Evolutionary conservation across 64 coral and sea anemone genomes (phyloP).

Genomic region (Stichodactyla helianthus): DNA sequence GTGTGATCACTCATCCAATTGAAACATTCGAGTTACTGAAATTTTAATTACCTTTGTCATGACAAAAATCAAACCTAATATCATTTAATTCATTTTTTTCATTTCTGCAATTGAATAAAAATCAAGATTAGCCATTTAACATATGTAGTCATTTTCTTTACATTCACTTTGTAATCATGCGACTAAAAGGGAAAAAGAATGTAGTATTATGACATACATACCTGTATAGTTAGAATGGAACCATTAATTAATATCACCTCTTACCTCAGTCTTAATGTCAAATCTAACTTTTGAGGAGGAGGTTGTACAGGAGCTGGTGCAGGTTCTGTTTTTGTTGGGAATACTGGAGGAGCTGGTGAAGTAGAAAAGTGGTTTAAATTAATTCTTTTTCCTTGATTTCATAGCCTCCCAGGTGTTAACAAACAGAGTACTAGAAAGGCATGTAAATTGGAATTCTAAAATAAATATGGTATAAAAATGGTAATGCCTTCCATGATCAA

Average conservation of each 20-base stretch:
- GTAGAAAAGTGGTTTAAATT: not conserved
- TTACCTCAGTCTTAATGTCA: constrained; percentile 54
- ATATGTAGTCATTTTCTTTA: too few species aligned
- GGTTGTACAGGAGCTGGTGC: not conserved
- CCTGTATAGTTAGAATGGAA: not conserved
- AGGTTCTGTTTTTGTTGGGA: not conserved
- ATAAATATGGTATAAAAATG: too few species aligned
- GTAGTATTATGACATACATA: too few species aligned
- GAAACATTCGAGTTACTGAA: not conserved
- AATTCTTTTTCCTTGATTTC: too few species aligned
- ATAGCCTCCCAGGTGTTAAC: too few species aligned
- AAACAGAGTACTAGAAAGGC: too few species aligned
- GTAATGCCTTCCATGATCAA: too few species aligned
- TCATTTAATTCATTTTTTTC: constrained; percentile 77
- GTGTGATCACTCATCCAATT: too few species aligned
- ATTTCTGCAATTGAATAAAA: constrained; percentile 47
- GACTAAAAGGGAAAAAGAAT: not conserved
- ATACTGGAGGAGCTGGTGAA: constrained; percentile 7
- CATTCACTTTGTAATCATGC: not conserved
- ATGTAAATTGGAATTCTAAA: too few species aligned
- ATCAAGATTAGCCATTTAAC: not conserved
- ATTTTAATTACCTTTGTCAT: constrained; percentile 50
- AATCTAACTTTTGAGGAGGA: constrained; percentile 33
- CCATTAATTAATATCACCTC: not conserved
- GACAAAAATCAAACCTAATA: constrained; percentile 76